Base-by-base conservation (phyloP, 37 sponge, comb jelly and placozoan species). In the Trichoplax adhaerens region DNA sequence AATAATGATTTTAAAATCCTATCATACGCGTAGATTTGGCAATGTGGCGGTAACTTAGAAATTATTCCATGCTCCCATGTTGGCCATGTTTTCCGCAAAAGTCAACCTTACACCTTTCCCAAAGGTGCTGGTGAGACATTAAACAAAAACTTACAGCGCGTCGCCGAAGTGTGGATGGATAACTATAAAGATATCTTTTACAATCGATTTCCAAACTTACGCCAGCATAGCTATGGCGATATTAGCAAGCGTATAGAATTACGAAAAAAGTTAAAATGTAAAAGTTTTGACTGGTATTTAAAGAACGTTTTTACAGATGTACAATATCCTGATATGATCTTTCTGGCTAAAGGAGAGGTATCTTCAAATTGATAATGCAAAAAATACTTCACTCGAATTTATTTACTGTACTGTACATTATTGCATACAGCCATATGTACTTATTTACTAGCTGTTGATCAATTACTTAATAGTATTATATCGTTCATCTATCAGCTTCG, bases 41-140 rank as follows among this genome's bases (percentile, higher is more conserved):
- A 87, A 89, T 96, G 98, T 78, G 98, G 98, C 7, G 98, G 89
- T 0, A 56, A 76, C 61, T 81, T 96, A 51, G 98, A 96, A 76
- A 81, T 96, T 54, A 75, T 96, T 51, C 98, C 98, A n/a, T 96
- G 98, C 66, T 91, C 92, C 3, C 65, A 87, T 3, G 98, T 96
- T 7, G 98, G 98, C 0, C 98, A 96, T 80, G 85, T 96, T 4
- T 96, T 96, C 81, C 74, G 98, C 1, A 83, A 86, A 66, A 72
- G 87, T n/a, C 87, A 86, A 53, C 91, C 91, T 0, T 90, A 90
- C 87, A 82, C 86, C 54, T 79, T 79, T 79, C 29, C 29, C 29
- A 29, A 29, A 29, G 29, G 29, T 29, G 29, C 29, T 29, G 93
- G 85, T 64, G 57, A 83, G 5, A 86, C 83, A 6, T 77, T 96